Percentiles rank a stretch among this genome's conserved stretches.
These are phyloP conservation scores for Geothlypis trichas DNA, from an alignment of 2,113 vertebrate genomes.

Conservation along the genomic window DNA sequence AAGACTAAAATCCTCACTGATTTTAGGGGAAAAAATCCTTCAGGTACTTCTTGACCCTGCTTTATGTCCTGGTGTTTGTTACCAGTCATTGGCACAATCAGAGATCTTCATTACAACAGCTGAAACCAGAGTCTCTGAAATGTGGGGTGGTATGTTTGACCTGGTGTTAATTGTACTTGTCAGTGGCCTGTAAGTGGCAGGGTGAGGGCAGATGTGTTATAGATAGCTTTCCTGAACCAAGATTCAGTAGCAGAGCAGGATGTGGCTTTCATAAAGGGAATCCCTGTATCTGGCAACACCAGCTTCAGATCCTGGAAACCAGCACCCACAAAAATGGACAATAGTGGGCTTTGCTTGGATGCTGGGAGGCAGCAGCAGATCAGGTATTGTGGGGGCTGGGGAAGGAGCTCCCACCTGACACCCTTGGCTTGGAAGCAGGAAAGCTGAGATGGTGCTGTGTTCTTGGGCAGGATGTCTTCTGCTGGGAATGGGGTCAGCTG, in stretches of 20 bases:
- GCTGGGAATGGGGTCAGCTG: not conserved
- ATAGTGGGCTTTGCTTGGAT: not conserved
- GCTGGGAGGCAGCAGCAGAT: not conserved
- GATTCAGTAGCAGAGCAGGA: slow-evolving; percentile 19
- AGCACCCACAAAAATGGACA: not conserved
- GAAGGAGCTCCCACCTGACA: not conserved
- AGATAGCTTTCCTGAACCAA: slow-evolving; percentile 5
- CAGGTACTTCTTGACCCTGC: not conserved
- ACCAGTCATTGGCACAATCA: not conserved
- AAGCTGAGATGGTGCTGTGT: not conserved
- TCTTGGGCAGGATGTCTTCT: not conserved
- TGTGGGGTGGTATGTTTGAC: slow-evolving; percentile 29
- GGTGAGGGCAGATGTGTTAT: not conserved
- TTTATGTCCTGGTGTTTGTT: slow-evolving; percentile 9
- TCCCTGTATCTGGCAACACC: not conserved
- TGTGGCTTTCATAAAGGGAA: not conserved
- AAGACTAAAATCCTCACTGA: not conserved
- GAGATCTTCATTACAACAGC: not conserved
- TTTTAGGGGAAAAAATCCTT: not conserved
- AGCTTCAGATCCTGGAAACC: not conserved
- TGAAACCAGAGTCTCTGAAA: slow-evolving; percentile 48
- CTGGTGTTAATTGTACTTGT: slow-evolving; percentile 48
- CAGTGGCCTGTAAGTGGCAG: slow-evolving; percentile 31
- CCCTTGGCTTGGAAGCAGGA: not conserved
- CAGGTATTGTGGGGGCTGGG: not conserved